phyloP scores from a whole-genome alignment of 2,888 invertebrate genomes.

The Leptopilina drosophilae region DNA sequence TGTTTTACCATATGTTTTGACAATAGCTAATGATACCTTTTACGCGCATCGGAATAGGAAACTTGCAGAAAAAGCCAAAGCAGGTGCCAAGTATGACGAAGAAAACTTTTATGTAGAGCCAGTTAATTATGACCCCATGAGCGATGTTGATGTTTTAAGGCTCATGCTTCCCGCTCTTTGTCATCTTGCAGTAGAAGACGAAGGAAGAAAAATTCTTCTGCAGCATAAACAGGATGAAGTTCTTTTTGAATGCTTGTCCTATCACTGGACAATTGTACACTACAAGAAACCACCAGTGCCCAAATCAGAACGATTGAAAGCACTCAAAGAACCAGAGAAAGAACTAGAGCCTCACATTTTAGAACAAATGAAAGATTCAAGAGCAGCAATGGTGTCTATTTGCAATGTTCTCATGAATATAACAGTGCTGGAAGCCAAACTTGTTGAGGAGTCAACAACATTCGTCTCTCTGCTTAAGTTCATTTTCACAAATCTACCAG shows the following conservation, averaged over 20 bases:
- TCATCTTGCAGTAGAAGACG: conserved; percentile 94
- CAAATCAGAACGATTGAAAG: conserved; percentile 87
- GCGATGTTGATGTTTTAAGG: conserved; percentile 86
- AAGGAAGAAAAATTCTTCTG: conserved; percentile 88
- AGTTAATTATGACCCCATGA: conserved; percentile 77
- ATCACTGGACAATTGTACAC: conserved; percentile 92
- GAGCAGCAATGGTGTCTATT: conserved; percentile 90
- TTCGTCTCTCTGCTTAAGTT: conserved; percentile 91
- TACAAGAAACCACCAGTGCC: conserved; percentile 90
- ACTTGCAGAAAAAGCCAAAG: conserved; percentile 83
- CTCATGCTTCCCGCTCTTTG: conserved; percentile 93
- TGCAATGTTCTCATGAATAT: conserved; percentile 96
- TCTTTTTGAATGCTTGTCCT: conserved; percentile 87
- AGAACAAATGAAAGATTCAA: conserved; percentile 90
- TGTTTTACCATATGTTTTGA: conserved; percentile 88
- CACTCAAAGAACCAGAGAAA: conserved; percentile 86
- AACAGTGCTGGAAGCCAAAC: conserved; percentile 90
- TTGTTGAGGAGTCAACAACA: conserved; percentile 87
- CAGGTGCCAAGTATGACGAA: conserved; percentile 77
- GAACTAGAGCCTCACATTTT: conserved; percentile 85
- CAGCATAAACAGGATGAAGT: conserved; percentile 89
- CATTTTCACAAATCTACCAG: conserved; percentile 90
- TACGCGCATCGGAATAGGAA: conserved; percentile 84
- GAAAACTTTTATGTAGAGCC: conserved; percentile 68
- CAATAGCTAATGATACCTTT: conserved; percentile 89